Evolutionary conservation across 2,888 invertebrate genomes (phyloP).

Genomic region (Dromius quadrimaculatus): DNA sequence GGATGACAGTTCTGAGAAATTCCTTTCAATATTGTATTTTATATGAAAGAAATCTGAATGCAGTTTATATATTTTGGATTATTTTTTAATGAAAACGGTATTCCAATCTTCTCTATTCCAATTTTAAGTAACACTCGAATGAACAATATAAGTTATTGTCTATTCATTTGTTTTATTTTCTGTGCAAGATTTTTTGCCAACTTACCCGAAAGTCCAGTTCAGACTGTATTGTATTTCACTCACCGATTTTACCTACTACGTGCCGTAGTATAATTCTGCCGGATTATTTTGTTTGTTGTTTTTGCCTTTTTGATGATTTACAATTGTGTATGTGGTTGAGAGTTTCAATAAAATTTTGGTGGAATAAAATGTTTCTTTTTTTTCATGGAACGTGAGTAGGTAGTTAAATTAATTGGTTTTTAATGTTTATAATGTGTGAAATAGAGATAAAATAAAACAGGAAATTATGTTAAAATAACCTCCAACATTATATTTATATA

Average conservation of each 20-base stretch:
- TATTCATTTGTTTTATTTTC: slow-evolving; percentile 27
- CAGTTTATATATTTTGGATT: no score
- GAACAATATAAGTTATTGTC: slow-evolving; percentile 6
- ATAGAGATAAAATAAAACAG: slow-evolving; percentile 4
- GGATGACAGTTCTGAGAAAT: no score
- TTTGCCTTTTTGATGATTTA: slow-evolving; percentile 15
- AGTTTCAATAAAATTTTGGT: slow-evolving; percentile 19
- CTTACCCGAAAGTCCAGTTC: no score
- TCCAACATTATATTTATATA: background rate
- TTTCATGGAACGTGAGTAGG: background rate
- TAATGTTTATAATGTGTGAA: slow-evolving; percentile 18
- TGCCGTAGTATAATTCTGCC: slow-evolving; percentile 1
- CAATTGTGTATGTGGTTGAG: slow-evolving; percentile 19
- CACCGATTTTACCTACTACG: background rate
- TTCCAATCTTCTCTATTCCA: no score
- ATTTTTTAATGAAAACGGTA: no score
- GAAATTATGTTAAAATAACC: background rate
- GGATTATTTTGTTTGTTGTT: slow-evolving; percentile 27
- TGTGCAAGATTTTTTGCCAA: slow-evolving; percentile 20
- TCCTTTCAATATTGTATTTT: no score
- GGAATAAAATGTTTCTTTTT: slow-evolving; percentile 10
- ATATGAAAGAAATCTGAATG: no score
- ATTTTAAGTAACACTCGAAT: slow-evolving; percentile 6
- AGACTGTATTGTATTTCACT: slow-evolving; percentile 29
- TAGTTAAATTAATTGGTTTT: slow-evolving; percentile 12